These are phyloP conservation scores for Pollimyrus isidori DNA, from an alignment of 2,113 vertebrate genomes.

Conservation along the genomic window DNA sequence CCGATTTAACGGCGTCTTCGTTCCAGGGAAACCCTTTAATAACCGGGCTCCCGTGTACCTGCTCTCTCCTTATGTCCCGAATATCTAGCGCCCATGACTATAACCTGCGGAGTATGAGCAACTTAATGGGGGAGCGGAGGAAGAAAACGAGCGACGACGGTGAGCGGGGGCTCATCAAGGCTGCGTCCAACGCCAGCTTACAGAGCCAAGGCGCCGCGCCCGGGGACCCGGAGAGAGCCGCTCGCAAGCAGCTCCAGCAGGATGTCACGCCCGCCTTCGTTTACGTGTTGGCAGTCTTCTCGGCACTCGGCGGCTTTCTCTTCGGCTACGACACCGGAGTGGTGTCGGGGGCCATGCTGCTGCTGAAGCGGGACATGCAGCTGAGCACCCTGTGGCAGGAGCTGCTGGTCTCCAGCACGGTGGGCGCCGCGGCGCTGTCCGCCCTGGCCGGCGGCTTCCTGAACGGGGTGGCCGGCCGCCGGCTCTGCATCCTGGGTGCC, in stretches of 20 bases:
- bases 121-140: constrained; percentile 64
- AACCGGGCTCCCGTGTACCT: neutral
- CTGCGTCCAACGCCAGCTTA: constrained; percentile 53
- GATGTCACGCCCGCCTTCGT: constrained; percentile 66
- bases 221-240: constrained; percentile 60
- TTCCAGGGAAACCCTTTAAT: neutral
- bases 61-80: constrained; percentile 55
- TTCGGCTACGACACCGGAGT: constrained; percentile 97
- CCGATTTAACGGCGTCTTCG: neutral
- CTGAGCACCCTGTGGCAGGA: constrained; percentile 88
- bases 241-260: constrained; percentile 59
- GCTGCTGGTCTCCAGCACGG: constrained; percentile 84
- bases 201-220: constrained; percentile 41
- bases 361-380: constrained; percentile 82
- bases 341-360: constrained; percentile 89
- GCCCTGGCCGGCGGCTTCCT: constrained; percentile 74
- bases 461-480: constrained; percentile 73
- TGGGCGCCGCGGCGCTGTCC: constrained; percentile 80
- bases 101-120: constrained; percentile 62
- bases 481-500: constrained; percentile 78
- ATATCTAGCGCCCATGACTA: constrained; percentile 63
- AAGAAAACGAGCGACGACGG: constrained; percentile 56
- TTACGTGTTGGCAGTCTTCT: constrained; percentile 65
- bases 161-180: constrained; percentile 64
- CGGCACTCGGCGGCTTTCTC: constrained; percentile 87